Percentiles rank a stretch among this genome's conserved stretches.
phyloP scores from a whole-genome alignment of 2,797 vertebrate species.

The Myotis pilosus region DNA sequence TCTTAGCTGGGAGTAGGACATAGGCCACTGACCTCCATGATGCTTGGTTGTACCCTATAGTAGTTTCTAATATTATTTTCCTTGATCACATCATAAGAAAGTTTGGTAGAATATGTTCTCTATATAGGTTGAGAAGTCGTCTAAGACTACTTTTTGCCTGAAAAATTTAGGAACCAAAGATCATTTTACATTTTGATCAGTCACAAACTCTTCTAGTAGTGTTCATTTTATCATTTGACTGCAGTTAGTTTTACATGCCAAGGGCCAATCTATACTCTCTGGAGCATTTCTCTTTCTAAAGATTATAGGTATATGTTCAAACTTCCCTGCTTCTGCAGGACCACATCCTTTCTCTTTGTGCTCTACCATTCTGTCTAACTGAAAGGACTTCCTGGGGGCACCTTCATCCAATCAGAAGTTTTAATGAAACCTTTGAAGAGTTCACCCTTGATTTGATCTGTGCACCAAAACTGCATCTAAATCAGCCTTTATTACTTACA shows the following conservation, averaged over 20 bases:
- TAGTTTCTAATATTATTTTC: not conserved
- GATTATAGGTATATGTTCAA: not conserved
- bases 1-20: not conserved
- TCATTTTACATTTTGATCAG: not conserved
- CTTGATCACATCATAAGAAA: not conserved
- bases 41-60: not conserved
- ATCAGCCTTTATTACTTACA: not conserved
- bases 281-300: slow-evolving; percentile 5
- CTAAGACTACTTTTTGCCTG: not conserved
- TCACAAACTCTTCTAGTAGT: not conserved
- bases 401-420: not conserved
- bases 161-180: not conserved
- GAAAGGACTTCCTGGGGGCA: not conserved
- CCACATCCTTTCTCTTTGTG: not conserved
- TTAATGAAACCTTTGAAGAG: not conserved
- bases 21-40: not conserved
- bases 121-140: not conserved
- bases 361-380: not conserved
- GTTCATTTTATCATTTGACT: not conserved
- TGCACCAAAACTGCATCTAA: not conserved
- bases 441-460: slow-evolving; percentile 30
- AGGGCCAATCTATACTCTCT: not conserved
- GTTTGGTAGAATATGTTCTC: not conserved
- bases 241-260: not conserved
- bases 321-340: not conserved